These are phyloP conservation scores for Peromyscus aztecus DNA, from an alignment of 2,797 vertebrate genomes.

Conservation along the genomic window DNA sequence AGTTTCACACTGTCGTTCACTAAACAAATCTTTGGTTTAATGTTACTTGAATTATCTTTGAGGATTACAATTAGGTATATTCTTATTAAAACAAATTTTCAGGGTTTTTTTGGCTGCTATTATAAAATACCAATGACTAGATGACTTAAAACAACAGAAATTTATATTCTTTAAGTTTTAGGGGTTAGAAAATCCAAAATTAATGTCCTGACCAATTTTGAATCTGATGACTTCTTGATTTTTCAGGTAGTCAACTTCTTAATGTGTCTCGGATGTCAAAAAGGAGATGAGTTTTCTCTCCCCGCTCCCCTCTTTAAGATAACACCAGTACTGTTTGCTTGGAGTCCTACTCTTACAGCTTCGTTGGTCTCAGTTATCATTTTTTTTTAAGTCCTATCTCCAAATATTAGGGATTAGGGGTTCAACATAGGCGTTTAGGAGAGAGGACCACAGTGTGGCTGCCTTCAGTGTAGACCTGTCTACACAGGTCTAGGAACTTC, in stretches of 20 bases:
- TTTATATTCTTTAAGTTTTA: conserved; percentile 25
- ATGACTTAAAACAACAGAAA: conserved; percentile 7
- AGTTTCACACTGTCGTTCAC: not conserved
- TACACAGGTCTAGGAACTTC: not conserved
- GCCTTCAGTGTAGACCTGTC: not conserved
- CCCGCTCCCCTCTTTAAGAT: too few species aligned
- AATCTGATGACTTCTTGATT: not conserved
- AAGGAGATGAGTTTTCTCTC: not conserved
- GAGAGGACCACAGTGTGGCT: not conserved
- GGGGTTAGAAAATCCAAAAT: not conserved
- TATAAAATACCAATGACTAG: not conserved
- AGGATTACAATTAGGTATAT: conserved; percentile 7
- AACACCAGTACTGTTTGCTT: not conserved
- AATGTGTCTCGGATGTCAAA: not conserved
- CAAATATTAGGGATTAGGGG: not conserved
- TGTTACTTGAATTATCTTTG: conserved; percentile 32
- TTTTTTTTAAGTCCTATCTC: not conserved
- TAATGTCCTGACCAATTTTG: not conserved
- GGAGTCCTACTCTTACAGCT: not conserved
- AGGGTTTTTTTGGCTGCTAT: not conserved
- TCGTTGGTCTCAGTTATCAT: not conserved
- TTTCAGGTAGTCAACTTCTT: not conserved
- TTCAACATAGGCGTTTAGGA: not conserved
- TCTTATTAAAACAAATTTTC: not conserved
- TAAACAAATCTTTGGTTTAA: conserved; percentile 34